phyloP scores from a whole-genome alignment of 2,113 vertebrate species.

The Bubalus kerabau region DNA sequence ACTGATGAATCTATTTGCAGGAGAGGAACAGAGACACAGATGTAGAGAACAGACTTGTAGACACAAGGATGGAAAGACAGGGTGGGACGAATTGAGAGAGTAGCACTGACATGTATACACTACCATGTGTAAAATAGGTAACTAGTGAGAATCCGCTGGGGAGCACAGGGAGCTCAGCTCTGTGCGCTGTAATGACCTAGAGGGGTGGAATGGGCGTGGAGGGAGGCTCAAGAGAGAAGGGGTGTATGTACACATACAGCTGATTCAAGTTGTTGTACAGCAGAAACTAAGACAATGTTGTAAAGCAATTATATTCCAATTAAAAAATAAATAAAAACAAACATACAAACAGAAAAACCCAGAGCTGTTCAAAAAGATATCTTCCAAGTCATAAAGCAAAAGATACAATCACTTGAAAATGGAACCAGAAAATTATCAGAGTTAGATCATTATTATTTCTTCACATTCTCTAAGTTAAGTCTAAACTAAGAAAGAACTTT shows the following conservation, averaged over 20 bases:
- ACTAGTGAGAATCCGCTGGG: background rate
- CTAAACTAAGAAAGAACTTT: background rate
- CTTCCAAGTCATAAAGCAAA: background rate
- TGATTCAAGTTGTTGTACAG: background rate
- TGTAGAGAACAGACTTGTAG: background rate
- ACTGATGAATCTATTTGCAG: background rate
- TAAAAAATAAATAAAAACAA: background rate
- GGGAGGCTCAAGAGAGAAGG: background rate
- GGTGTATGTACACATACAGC: background rate
- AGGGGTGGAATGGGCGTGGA: background rate
- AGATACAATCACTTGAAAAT: background rate
- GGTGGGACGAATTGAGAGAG: background rate
- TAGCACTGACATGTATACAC: background rate
- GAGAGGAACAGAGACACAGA: background rate
- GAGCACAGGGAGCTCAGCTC: background rate
- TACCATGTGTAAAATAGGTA: background rate
- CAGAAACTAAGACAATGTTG: background rate
- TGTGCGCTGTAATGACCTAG: background rate
- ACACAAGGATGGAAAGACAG: background rate
- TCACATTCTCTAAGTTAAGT: background rate
- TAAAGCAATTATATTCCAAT: background rate
- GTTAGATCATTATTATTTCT: background rate
- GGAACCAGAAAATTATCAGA: background rate
- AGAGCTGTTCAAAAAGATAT: background rate
- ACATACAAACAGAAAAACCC: background rate